A percentile compares a stretch with the other conserved stretches of the same genome.
Evolutionary conservation across 2,888 invertebrate genomes (phyloP).

Genomic region (Drosophila birchii): DNA sequence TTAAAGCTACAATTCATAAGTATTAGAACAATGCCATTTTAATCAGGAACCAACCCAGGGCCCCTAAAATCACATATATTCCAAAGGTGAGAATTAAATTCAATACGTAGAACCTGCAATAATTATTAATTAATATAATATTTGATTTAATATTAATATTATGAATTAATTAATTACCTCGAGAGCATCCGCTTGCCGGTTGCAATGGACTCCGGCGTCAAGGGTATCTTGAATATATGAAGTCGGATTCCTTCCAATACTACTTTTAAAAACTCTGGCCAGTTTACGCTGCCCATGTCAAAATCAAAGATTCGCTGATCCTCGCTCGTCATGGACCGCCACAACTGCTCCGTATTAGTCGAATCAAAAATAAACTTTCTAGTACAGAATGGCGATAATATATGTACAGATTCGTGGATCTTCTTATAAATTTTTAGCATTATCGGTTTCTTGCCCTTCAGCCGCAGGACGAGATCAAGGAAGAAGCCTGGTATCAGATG

Average conservation of each 20-base stretch:
- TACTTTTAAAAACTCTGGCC: slow-evolving; percentile 85
- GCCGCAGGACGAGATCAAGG: slow-evolving; percentile 85
- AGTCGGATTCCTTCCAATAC: slow-evolving; percentile 90
- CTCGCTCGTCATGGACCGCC: slow-evolving; percentile 81
- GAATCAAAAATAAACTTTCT: slow-evolving; percentile 84
- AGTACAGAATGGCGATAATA: slow-evolving; percentile 90
- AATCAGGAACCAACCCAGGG: not conserved
- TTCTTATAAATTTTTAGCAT: slow-evolving; percentile 91
- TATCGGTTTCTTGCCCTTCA: slow-evolving; percentile 53
- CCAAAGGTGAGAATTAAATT: not conserved
- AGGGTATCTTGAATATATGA: slow-evolving; percentile 91
- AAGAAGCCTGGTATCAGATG: slow-evolving; percentile 88
- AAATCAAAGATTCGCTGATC: slow-evolving; percentile 88
- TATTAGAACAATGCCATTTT: not conserved
- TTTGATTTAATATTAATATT: too few species aligned
- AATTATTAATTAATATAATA: too few species aligned
- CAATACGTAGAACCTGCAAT: slow-evolving; percentile 6
- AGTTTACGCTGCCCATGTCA: slow-evolving; percentile 89
- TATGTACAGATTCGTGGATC: slow-evolving; percentile 90
- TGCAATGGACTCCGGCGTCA: slow-evolving; percentile 86
- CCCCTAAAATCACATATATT: not conserved
- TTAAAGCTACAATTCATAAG: too few species aligned
- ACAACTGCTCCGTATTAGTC: slow-evolving; percentile 85
- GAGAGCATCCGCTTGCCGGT: slow-evolving; percentile 86
- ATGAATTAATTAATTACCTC: not conserved